Evolutionary conservation across 2,888 invertebrate species (phyloP).

Genomic region (Phragmatobia fuliginosa): DNA sequence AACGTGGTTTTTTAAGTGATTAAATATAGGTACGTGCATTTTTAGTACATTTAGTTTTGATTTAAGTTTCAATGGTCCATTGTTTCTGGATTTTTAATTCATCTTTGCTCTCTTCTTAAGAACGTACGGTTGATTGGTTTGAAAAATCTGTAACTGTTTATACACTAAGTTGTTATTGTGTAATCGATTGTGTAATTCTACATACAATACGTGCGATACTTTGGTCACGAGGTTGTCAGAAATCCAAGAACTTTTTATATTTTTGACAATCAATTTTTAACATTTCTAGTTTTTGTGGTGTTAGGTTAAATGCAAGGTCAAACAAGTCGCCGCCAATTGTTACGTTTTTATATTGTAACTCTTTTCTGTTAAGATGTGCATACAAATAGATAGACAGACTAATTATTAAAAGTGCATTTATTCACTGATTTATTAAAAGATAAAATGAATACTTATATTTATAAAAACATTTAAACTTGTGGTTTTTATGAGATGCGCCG

Average conservation of each 20-base stretch:
- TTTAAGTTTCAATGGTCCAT: conserved; percentile 12
- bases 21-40: conserved; percentile 47
- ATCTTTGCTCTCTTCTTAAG: neutral
- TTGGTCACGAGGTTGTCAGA: neutral
- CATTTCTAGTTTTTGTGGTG: conserved; percentile 6
- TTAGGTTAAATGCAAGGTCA: conserved; percentile 29
- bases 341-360: no score
- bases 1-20: conserved; percentile 44
- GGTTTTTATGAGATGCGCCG: neutral
- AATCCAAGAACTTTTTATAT: neutral
- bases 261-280: neutral
- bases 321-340: no score
- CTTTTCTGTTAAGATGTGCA: no score
- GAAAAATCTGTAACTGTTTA: neutral
- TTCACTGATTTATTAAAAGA: neutral
- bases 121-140: conserved; percentile 1
- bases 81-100: neutral
- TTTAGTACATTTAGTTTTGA: conserved; percentile 22
- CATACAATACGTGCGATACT: neutral
- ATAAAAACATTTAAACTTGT: neutral
- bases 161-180: conserved; percentile 9
- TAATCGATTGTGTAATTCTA: conserved; percentile 16
- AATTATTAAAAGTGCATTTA: neutral
- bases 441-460: neutral
- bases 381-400: no score